Percentiles rank a stretch among this genome's conserved stretches.
These are phyloP conservation scores for Globodera rostochiensis DNA, from an alignment of 1,140 invertebrate species.

Conservation along the genomic window DNA sequence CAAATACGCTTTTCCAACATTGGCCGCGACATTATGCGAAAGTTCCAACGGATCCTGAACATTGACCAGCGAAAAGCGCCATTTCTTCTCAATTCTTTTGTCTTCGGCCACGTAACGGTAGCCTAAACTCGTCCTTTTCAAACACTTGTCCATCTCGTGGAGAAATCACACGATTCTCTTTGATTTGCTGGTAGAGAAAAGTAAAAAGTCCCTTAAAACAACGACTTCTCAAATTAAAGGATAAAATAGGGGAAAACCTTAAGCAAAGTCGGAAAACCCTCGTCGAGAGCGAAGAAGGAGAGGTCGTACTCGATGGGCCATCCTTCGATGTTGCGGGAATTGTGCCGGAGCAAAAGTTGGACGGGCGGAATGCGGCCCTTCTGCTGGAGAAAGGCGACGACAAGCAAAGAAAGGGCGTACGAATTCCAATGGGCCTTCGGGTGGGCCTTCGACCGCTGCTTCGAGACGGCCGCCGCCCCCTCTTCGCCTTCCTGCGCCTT, in stretches of 20 bases:
- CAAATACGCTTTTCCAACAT: slow-evolving; percentile 30
- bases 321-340: slow-evolving; percentile 26
- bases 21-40: slow-evolving; percentile 45
- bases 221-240: slow-evolving; percentile 13
- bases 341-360: slow-evolving; percentile 10
- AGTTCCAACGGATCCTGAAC: slow-evolving; percentile 51
- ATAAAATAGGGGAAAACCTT: slow-evolving; percentile 22
- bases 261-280: slow-evolving; percentile 28
- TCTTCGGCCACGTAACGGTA: slow-evolving; percentile 23
- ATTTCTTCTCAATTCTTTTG: slow-evolving; percentile 31
- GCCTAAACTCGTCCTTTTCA: slow-evolving; percentile 34
- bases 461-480: neutral
- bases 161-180: slow-evolving; percentile 27
- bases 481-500: neutral
- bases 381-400: slow-evolving; percentile 43
- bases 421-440: slow-evolving; percentile 41
- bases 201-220: slow-evolving; percentile 42
- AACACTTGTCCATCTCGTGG: slow-evolving; percentile 30
- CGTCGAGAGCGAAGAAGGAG: slow-evolving; percentile 10
- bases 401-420: slow-evolving; percentile 46
- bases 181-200: slow-evolving; percentile 32
- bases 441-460: slow-evolving; percentile 16
- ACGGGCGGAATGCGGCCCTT: slow-evolving; percentile 20
- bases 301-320: slow-evolving; percentile 40
- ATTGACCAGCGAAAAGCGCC: slow-evolving; percentile 46